A percentile compares a stretch with the other conserved stretches of the same genome.
Conservation (phyloP, 2,113 vertebrate genomes). For the Grammomys surdaster region DNA sequence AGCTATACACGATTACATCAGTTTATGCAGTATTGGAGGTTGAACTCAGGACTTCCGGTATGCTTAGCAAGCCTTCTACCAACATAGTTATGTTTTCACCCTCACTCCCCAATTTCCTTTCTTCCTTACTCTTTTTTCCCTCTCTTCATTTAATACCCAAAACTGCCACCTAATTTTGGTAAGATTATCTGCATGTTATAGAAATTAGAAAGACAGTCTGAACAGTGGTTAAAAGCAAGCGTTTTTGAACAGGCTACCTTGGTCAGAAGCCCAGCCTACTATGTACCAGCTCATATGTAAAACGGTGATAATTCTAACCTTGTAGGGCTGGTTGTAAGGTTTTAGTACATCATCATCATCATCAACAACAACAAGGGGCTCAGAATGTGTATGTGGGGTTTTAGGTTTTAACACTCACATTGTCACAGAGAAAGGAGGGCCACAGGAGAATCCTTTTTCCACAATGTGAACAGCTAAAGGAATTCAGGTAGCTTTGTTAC, state of each 20-base stretch:
- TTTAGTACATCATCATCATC: neutral
- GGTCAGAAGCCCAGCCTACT: neutral
- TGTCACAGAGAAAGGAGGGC: neutral
- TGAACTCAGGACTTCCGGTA: neutral
- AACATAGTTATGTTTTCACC: neutral
- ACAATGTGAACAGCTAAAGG: neutral
- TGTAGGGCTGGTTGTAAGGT: neutral
- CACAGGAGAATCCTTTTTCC: neutral
- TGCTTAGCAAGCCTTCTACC: neutral
- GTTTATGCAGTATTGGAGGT: neutral
- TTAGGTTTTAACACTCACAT: neutral
- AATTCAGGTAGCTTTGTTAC: neutral
- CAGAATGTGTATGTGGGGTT: neutral
- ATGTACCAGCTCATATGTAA: neutral
- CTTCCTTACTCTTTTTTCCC: no score
- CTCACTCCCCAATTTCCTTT: neutral
- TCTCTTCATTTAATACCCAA: neutral
- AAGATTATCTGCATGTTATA: neutral
- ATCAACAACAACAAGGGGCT: neutral
- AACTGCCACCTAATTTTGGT: neutral
- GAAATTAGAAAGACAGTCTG: neutral
- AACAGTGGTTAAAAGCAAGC: neutral
- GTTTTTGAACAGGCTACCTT: neutral
- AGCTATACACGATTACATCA: neutral
- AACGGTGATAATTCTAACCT: neutral